phyloP scores from a whole-genome alignment of 2,888 invertebrate species.

The Hypomecis punctinalis region DNA sequence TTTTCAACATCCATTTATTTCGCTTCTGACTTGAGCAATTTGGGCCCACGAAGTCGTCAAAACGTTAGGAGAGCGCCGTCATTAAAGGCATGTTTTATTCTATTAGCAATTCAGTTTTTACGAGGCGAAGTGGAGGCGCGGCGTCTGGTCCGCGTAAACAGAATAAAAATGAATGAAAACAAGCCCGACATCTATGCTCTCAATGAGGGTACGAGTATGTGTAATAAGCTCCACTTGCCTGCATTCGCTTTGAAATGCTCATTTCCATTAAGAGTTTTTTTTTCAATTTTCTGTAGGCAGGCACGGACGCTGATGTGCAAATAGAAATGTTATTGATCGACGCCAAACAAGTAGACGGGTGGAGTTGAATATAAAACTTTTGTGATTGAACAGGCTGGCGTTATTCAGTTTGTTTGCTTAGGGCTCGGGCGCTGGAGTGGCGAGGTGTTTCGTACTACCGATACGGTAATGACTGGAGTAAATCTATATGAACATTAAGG shows the following conservation, averaged over 20 bases:
- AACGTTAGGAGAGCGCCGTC: constrained; percentile 53
- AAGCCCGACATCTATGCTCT: constrained; percentile 60
- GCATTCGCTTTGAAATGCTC: constrained; percentile 58
- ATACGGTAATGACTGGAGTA: constrained; percentile 19
- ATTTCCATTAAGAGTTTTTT: constrained; percentile 56
- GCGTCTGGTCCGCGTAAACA: constrained; percentile 76
- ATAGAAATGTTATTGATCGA: constrained; percentile 46
- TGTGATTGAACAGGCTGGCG: constrained; percentile 39
- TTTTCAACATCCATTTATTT: constrained; percentile 48
- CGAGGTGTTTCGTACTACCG: constrained; percentile 18
- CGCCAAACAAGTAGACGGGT: constrained; percentile 35
- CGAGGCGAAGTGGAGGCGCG: constrained; percentile 66
- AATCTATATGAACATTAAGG: constrained; percentile 15
- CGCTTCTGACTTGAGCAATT: constrained; percentile 36
- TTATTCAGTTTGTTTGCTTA: constrained; percentile 24
- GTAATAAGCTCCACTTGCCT: constrained; percentile 54
- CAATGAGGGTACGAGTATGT: constrained; percentile 58
- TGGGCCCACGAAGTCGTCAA: constrained; percentile 49
- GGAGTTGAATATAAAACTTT: constrained; percentile 40
- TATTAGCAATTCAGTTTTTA: constrained; percentile 76
- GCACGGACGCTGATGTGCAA: constrained; percentile 43
- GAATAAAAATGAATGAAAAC: constrained; percentile 72
- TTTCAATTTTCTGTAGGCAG: constrained; percentile 50
- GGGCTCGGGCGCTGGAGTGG: constrained; percentile 15
- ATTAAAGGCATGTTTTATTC: constrained; percentile 71